These are phyloP conservation scores for Dasypolia templi DNA, from an alignment of 2,888 invertebrate species.

Conservation along the genomic window DNA sequence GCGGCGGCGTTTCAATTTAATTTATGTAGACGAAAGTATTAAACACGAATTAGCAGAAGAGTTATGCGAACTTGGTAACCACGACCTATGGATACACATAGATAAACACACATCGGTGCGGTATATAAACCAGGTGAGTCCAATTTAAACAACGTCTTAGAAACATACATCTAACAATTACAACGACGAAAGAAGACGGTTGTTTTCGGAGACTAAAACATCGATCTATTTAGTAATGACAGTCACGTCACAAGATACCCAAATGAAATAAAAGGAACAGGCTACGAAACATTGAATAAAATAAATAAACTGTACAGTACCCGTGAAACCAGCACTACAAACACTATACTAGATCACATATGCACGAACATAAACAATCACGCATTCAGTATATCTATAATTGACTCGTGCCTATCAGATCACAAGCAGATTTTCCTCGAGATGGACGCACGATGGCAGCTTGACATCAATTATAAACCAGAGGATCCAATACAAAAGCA, in stretches of 20 bases:
- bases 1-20: constrained; percentile 24
- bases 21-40: constrained; percentile 27
- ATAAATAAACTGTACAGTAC: neutral
- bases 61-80: constrained; percentile 11
- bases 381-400: too few relatives aligned
- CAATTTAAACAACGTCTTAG: neutral
- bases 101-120: neutral
- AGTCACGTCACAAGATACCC: too few relatives aligned
- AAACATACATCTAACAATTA: neutral
- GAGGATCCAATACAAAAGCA: too few relatives aligned
- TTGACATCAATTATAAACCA: too few relatives aligned
- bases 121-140: too few relatives aligned
- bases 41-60: constrained; percentile 32
- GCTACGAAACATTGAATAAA: constrained; percentile 1
- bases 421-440: too few relatives aligned
- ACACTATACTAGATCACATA: too few relatives aligned
- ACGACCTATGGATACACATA: constrained; percentile 22
- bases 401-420: too few relatives aligned
- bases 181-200: neutral
- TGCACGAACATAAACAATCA: too few relatives aligned
- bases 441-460: too few relatives aligned
- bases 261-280: neutral
- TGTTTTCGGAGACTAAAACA: too few relatives aligned
- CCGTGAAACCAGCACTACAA: neutral
- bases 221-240: neutral